Evolutionary conservation across 2,797 vertebrate species (phyloP), one percentile per base, ranked within the genome.

Genomic region (Scyliorhinus canicula): DNA sequence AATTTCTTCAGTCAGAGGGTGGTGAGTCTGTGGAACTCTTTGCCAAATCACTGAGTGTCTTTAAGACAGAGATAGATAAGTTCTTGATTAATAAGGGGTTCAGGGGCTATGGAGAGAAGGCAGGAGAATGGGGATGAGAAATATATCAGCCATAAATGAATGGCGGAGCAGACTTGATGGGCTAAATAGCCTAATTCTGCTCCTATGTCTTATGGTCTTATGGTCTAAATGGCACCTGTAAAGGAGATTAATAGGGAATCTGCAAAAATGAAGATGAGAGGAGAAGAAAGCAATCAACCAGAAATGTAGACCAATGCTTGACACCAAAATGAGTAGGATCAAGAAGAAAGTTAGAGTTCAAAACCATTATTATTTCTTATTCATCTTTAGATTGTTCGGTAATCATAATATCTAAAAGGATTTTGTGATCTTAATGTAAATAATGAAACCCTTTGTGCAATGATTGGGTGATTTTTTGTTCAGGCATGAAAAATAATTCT

Each of bases 361-460:
- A 91, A 65, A 63, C 57, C n/a, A 11, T 26, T 9, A 91, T 63
- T 65, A 91, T 14, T 63, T 63, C 24, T 63, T n/a, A 90, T 60
- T 90, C 55, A 35, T 88, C 85, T 88, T n/a, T 57, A 57, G 85
- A 60, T 90, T 90, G 86, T 90, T 91, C 57, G 26, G 21, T 63
- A 91, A 63, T 63, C 88, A 91, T 63, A 91, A 91, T 44, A 91
- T 44, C n/a, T 40, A 21, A 44, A 91, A 65, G n/a, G 57, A 91
- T 65, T 88, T 91, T 91, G 88, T 91, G 55, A 26, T 60, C 60
- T 63, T 91, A 65, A 44, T 63, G 60, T 91, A 65, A 91, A 91
- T 40, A 0, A 21, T 91, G 55, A 91, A 91, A 91, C 7, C 16
- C 5, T 44, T 63, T 91, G 57, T 9, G 19, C n/a, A 24, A 40